Conservation (phyloP, 2,797 vertebrate species). For the Pygocentrus nattereri region DNA sequence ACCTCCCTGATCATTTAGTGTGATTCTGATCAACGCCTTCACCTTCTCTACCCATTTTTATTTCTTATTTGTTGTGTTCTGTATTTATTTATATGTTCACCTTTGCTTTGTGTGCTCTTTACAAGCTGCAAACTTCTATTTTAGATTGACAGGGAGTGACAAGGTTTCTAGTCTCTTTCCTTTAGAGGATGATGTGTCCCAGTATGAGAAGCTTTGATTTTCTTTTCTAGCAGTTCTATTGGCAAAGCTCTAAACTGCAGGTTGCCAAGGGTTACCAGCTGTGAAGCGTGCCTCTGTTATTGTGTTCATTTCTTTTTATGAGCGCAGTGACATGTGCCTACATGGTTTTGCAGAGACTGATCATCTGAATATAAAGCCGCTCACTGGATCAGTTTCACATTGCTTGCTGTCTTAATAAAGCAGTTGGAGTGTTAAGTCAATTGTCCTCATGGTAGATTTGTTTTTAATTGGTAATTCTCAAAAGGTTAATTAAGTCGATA, state of each 20-base stretch:
- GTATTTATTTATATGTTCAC: too few relatives aligned
- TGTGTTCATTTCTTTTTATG: slow-evolving; percentile 8
- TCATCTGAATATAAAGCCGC: slow-evolving; percentile 22
- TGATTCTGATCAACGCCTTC: too few relatives aligned
- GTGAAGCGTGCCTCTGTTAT: not conserved
- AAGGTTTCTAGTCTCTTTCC: not conserved
- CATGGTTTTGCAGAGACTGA: slow-evolving; percentile 13
- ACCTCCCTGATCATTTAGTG: too few relatives aligned
- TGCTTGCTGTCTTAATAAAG: slow-evolving; percentile 30
- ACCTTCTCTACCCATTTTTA: too few relatives aligned
- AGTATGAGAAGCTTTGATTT: not conserved
- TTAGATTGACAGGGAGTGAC: not conserved
- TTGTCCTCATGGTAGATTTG: slow-evolving; percentile 24
- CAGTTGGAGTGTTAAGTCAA: slow-evolving; percentile 32
- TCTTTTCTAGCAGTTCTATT: not conserved
- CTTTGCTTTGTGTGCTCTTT: too few relatives aligned
- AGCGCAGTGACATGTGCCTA: slow-evolving; percentile 13
- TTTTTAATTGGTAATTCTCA: slow-evolving; percentile 35
- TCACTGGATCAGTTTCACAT: slow-evolving; percentile 32
- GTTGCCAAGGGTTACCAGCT: slow-evolving; percentile 1
- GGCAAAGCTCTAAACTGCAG: not conserved
- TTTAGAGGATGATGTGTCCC: too few relatives aligned
- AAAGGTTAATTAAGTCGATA: slow-evolving; percentile 42
- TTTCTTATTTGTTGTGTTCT: too few relatives aligned
- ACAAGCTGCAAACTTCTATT: not conserved